Percentiles rank a stretch among this genome's conserved stretches.
Conservation (phyloP, 2,888 invertebrate genomes). For the Rhagium mordax region DNA sequence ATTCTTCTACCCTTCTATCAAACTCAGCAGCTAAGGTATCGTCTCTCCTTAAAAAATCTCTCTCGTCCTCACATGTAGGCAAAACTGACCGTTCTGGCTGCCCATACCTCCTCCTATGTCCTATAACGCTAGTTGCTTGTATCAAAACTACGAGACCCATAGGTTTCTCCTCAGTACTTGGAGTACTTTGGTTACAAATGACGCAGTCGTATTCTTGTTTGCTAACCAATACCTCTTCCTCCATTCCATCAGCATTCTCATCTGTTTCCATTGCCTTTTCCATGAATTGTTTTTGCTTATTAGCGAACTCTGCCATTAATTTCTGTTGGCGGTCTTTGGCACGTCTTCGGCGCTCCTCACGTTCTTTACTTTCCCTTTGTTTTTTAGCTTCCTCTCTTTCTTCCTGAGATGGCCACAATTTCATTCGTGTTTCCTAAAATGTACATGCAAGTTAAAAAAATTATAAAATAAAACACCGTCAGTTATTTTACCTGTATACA, state of each 20-base stretch:
- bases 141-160: slow-evolving; percentile 93
- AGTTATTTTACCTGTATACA: slow-evolving; percentile 73
- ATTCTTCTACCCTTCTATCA: slow-evolving; percentile 82
- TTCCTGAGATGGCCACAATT: slow-evolving; percentile 87
- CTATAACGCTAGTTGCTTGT: slow-evolving; percentile 90
- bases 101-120: slow-evolving; percentile 76
- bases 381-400: slow-evolving; percentile 85
- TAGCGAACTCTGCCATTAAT: slow-evolving; percentile 94
- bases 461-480: too few relatives aligned
- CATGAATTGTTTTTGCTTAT: slow-evolving; percentile 93
- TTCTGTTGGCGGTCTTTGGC: slow-evolving; percentile 93
- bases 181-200: slow-evolving; percentile 89
- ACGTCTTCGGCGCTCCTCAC: slow-evolving; percentile 86
- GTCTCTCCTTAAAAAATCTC: slow-evolving; percentile 73
- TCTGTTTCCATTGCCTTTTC: slow-evolving; percentile 81
- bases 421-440: slow-evolving; percentile 76
- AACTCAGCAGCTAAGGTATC: slow-evolving; percentile 83
- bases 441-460: neutral
- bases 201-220: slow-evolving; percentile 92
- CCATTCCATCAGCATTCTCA: slow-evolving; percentile 68
- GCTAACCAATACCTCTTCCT: slow-evolving; percentile 73
- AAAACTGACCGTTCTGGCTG: slow-evolving; percentile 74
- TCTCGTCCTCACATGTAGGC: slow-evolving; percentile 79
- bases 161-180: slow-evolving; percentile 86
- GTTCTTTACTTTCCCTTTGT: slow-evolving; percentile 79